Evolutionary conservation across 2,113 vertebrate genomes (phyloP).

Genomic region (Menidia beryllina): DNA sequence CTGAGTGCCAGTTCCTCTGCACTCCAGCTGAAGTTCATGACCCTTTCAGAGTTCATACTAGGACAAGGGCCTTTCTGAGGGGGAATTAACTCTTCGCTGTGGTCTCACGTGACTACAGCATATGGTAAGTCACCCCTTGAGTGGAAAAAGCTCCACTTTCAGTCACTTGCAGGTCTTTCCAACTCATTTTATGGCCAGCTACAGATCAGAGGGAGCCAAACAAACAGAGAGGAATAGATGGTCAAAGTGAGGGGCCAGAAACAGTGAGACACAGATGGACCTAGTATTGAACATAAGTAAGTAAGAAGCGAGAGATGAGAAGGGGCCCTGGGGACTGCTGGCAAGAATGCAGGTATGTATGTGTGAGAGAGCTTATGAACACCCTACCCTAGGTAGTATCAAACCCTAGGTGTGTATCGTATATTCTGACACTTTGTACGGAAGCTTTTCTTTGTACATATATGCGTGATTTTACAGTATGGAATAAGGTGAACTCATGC

Average conservation of each 20-base stretch:
- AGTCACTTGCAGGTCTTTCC: constrained; percentile 65
- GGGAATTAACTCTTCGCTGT: constrained; percentile 47
- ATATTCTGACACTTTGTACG: constrained; percentile 45
- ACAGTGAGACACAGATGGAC: constrained; percentile 32
- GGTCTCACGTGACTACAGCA: constrained; percentile 70
- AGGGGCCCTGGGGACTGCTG: constrained; percentile 13
- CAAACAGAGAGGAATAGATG: constrained; percentile 61
- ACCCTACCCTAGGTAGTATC: no score
- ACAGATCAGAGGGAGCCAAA: constrained; percentile 59
- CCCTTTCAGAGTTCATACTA: constrained; percentile 73
- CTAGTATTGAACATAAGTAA: constrained; percentile 12
- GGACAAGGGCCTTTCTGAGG: constrained; percentile 66
- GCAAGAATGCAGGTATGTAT: constrained; percentile 33
- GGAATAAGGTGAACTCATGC: constrained; percentile 80
- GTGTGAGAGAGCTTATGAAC: constrained; percentile 20
- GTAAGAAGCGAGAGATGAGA: constrained; percentile 47
- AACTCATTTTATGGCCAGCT: constrained; percentile 73
- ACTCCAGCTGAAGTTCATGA: constrained; percentile 63
- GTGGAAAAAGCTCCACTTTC: constrained; percentile 75
- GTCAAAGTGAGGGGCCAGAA: constrained; percentile 44
- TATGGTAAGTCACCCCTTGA: constrained; percentile 69
- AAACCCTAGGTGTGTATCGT: constrained; percentile 50
- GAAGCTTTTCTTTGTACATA: constrained; percentile 48
- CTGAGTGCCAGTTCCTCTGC: constrained; percentile 57
- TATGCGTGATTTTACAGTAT: constrained; percentile 56